These are phyloP conservation scores for Tribolium madens DNA, from an alignment of 1,140 invertebrate genomes.

Conservation along the genomic window DNA sequence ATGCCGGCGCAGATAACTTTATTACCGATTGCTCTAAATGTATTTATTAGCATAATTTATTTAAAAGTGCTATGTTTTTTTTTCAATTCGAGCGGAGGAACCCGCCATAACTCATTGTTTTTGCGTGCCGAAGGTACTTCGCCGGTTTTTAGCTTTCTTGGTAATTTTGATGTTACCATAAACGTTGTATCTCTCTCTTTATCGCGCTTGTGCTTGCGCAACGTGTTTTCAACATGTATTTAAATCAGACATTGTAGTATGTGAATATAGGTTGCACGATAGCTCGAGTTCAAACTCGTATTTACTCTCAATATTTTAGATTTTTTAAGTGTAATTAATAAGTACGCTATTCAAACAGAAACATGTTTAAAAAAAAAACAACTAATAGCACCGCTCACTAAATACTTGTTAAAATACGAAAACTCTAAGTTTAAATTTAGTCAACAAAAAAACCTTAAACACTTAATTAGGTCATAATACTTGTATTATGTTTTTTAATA, in stretches of 20 bases:
- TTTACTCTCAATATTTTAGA: slow-evolving; percentile 10
- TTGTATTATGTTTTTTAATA: too few relatives aligned
- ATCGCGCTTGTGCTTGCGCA: neutral
- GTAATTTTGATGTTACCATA: slow-evolving; percentile 30
- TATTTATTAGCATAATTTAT: slow-evolving; percentile 6
- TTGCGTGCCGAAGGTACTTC: slow-evolving; percentile 8
- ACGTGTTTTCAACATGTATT: slow-evolving; percentile 5
- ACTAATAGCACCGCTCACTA: too few relatives aligned
- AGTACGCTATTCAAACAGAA: neutral
- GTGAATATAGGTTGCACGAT: slow-evolving; percentile 15
- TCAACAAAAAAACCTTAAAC: too few relatives aligned
- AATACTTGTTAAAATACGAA: too few relatives aligned
- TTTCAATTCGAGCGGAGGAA: neutral
- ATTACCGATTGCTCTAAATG: neutral
- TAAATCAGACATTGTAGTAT: slow-evolving; percentile 9
- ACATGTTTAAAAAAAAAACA: neutral
- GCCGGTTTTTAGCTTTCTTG: neutral
- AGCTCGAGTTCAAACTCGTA: slow-evolving; percentile 4
- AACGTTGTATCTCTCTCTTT: slow-evolving; percentile 15
- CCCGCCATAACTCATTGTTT: slow-evolving; percentile 13
- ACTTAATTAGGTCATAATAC: too few relatives aligned
- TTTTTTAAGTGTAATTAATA: slow-evolving; percentile 9
- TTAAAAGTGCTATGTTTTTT: neutral
- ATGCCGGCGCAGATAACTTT: neutral
- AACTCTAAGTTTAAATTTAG: too few relatives aligned